Percentiles rank a stretch among this genome's conserved stretches.
Conservation (phyloP, 2,113 vertebrate genomes). For the Ochotona curzoniae region DNA sequence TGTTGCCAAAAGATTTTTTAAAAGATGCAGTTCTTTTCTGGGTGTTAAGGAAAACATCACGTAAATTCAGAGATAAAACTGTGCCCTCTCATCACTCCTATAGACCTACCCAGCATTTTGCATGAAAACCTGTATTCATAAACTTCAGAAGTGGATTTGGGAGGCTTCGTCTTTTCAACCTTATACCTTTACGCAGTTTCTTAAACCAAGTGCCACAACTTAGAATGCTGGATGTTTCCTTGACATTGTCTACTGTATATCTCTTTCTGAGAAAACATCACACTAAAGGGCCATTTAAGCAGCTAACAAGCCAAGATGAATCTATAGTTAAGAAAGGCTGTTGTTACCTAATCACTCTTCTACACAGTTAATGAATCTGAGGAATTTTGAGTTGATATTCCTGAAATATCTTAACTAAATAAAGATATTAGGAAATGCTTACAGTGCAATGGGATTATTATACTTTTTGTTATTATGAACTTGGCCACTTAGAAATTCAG, state of each 20-base stretch:
- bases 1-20: constrained; percentile 31
- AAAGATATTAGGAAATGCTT: constrained; percentile 10
- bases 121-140: neutral
- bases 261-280: constrained; percentile 14
- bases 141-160: neutral
- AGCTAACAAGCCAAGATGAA: neutral
- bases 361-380: constrained; percentile 18
- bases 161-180: neutral
- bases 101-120: neutral
- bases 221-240: neutral
- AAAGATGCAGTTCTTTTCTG: constrained; percentile 46
- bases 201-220: neutral
- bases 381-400: neutral
- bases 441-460: neutral
- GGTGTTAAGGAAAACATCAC: neutral
- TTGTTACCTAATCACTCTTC: constrained; percentile 36
- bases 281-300: neutral
- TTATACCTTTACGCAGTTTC: neutral
- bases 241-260: neutral
- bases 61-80: neutral
- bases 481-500: constrained; percentile 19
- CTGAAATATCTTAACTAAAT: constrained; percentile 11
- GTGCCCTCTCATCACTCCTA: neutral
- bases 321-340: neutral
- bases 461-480: neutral